Evolutionary conservation across 2,888 invertebrate genomes (phyloP).

Genomic region (Drosophila paramelanica): DNA sequence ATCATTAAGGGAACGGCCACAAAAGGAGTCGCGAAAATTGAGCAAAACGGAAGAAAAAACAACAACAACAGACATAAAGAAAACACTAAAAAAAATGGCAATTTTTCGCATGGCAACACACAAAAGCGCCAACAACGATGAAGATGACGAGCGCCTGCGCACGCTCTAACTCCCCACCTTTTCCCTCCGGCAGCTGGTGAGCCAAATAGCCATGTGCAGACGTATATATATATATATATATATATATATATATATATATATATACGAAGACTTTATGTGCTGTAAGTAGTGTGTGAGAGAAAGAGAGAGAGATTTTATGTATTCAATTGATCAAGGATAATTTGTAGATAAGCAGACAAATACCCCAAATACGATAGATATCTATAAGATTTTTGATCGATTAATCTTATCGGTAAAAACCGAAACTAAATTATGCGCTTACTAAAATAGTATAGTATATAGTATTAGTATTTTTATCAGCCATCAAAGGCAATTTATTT

Average conservation of each 20-base stretch:
- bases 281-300: neutral
- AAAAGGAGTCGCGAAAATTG: conserved; percentile 36
- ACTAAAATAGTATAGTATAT: too few relatives aligned
- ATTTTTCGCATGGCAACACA: conserved; percentile 66
- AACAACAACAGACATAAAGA: conserved; percentile 4
- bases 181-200: neutral
- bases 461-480: too few relatives aligned
- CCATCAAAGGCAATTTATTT: too few relatives aligned
- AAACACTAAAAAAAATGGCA: conserved; percentile 30
- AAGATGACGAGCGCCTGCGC: conserved; percentile 2
- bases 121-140: neutral
- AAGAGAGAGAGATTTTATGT: too few relatives aligned
- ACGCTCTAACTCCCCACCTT: neutral
- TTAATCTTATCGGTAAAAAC: too few relatives aligned
- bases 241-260: neutral
- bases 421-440: too few relatives aligned
- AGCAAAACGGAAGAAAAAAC: conserved; percentile 13
- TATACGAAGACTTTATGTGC: neutral
- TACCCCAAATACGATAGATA: too few relatives aligned
- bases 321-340: conserved; percentile 1
- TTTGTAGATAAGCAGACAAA: neutral
- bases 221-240: neutral
- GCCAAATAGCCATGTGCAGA: too few relatives aligned
- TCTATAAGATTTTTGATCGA: too few relatives aligned
- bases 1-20: conserved; percentile 53